phyloP scores from a whole-genome alignment of 2,888 invertebrate species.

The Tenthredo scrophulariae region DNA sequence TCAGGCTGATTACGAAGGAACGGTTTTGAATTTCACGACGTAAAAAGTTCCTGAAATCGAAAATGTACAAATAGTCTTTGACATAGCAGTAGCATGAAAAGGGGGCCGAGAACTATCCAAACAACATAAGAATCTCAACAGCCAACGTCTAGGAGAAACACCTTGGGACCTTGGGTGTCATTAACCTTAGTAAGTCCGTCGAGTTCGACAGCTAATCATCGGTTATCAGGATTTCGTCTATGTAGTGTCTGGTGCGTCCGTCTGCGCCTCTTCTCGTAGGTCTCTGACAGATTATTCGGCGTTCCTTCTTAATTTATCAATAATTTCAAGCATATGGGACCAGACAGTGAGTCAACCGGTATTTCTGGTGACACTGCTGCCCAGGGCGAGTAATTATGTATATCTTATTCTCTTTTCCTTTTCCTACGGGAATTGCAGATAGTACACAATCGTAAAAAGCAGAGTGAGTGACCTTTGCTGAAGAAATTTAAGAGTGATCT shows the following conservation, averaged over 20 bases:
- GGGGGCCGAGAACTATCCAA: background rate
- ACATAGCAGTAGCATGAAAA: background rate
- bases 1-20: background rate
- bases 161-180: slow-evolving; percentile 33
- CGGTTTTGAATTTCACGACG: background rate
- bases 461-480: background rate
- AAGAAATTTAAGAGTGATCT: background rate
- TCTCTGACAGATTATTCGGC: slow-evolving; percentile 52
- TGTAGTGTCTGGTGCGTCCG: slow-evolving; percentile 48
- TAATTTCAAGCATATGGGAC: slow-evolving; percentile 20
- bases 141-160: slow-evolving; percentile 31
- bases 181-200: slow-evolving; percentile 47
- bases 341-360: slow-evolving; percentile 41
- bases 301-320: slow-evolving; percentile 50
- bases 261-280: slow-evolving; percentile 23
- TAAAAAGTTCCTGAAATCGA: background rate
- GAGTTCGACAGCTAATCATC: slow-evolving; percentile 48
- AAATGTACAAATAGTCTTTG: background rate
- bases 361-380: slow-evolving; percentile 15
- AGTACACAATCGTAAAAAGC: background rate
- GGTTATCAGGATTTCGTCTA: slow-evolving; percentile 51
- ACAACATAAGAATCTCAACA: slow-evolving; percentile 23
- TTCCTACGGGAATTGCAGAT: background rate
- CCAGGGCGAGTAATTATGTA: background rate
- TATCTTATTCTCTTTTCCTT: background rate